Evolutionary conservation across 2,797 vertebrate species (phyloP), one percentile per base, ranked within the genome.

Genomic region (Capromys pilorides): DNA sequence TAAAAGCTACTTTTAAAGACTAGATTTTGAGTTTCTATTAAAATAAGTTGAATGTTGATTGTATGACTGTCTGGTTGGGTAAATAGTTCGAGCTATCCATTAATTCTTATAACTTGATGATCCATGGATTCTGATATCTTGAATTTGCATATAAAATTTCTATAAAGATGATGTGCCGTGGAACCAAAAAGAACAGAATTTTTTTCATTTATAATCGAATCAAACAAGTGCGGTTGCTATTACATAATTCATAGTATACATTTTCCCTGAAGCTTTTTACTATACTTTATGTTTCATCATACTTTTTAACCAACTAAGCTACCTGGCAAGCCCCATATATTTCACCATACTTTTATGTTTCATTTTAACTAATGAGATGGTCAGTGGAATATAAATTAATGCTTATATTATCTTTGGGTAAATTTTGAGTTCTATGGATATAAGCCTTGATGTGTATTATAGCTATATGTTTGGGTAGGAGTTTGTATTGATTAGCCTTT

Each of bases 1-100:
- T 93, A 33, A 90, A 90, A 93, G 28, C 49, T 90, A 79, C 84
- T 95, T 95, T 73, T 54, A 82, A 93, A 92, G 61, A 89, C 86
- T 86, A 93, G 19, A 31, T 87, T 86, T 81, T 1, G 86, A 18
- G 62, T 85, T 86, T 90, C 8, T 86, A 5, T 73, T 95, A 69
- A 93, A 88, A 73, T 41, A 33, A 51, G 5, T 45, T 85, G 59
- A 89, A 62, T 93, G 3, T 73, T 54, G 77, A 89, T 91, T 93
- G 64, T 62, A 71, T 88, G n/a, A 79, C 14, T 45, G 9, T 95
- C 51, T 81, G 41, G 8, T 51, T 94, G 57, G 88, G 91, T 77
- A 90, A 39, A 77, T 31, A 80, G 14, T 62, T 61, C 61, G 51
- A 84, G 16, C 6, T 49, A 73, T 67, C 5, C 1, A 6, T 91